Percentiles rank a stretch among this genome's conserved stretches.
These are phyloP conservation scores for Macroglossus sobrinus DNA, from an alignment of 2,113 vertebrate species.

Conservation along the genomic window DNA sequence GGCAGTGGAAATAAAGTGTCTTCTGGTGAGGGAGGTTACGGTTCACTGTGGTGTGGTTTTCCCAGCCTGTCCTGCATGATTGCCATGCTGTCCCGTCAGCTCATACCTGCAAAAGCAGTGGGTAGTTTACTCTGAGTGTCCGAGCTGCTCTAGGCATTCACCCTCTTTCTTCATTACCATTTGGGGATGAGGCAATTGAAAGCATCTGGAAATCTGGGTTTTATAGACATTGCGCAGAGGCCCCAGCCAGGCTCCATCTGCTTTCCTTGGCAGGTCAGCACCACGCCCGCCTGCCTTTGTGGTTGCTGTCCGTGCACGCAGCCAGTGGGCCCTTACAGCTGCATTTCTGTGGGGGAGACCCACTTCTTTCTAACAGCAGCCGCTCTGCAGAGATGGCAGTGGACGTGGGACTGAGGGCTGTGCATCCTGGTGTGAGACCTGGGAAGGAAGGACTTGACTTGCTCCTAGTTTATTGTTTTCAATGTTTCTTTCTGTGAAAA, in stretches of 20 bases:
- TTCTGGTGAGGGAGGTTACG: not conserved
- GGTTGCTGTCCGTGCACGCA: not conserved
- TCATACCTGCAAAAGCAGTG: not conserved
- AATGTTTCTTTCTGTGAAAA: not conserved
- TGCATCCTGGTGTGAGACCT: not conserved
- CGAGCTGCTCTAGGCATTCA: slow-evolving; percentile 6
- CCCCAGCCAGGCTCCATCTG: slow-evolving; percentile 59
- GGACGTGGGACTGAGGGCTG: not conserved
- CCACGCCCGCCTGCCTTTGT: not conserved
- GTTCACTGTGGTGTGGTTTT: not conserved
- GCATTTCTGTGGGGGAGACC: not conserved
- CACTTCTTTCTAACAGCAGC: not conserved
- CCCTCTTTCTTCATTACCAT: slow-evolving; percentile 38
- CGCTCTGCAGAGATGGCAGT: not conserved
- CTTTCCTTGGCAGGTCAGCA: slow-evolving; percentile 53
- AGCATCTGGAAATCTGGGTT: slow-evolving; percentile 65
- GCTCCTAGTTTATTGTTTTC: not conserved
- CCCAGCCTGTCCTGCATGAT: fast-evolving
- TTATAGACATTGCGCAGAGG: slow-evolving; percentile 44
- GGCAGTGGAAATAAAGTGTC: not conserved
- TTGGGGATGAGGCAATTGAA: slow-evolving; percentile 52
- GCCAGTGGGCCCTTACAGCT: not conserved
- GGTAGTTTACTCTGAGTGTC: not conserved
- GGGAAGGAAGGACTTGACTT: not conserved
- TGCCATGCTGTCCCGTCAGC: fast-evolving